A percentile compares a stretch with the other conserved stretches of the same genome.
Conservation (phyloP, 1,140 invertebrate species). For the Philaenus spumarius region DNA sequence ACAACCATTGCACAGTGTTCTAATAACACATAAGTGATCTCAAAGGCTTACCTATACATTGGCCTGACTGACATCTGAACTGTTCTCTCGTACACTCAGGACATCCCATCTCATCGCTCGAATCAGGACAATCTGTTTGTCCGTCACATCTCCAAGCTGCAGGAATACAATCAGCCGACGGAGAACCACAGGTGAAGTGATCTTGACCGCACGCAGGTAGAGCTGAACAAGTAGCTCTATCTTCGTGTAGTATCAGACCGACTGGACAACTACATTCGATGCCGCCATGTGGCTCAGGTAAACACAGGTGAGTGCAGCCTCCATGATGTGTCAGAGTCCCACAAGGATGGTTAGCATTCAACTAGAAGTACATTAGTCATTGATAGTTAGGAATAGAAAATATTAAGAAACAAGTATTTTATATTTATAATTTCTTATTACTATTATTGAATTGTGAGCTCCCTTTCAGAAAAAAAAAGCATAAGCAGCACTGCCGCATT, state of each 20-base stretch:
- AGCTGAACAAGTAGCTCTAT: constrained; percentile 58
- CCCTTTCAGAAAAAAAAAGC: no score
- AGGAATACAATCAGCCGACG: constrained; percentile 68
- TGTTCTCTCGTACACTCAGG: constrained; percentile 53
- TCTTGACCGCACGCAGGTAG: constrained; percentile 66
- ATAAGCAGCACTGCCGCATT: no score
- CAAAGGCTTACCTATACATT: constrained; percentile 60
- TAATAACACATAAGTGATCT: background rate
- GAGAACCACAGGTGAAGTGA: constrained; percentile 65
- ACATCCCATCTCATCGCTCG: constrained; percentile 72
- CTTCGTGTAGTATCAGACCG: constrained; percentile 60
- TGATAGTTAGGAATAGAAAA: no score
- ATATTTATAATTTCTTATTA: no score
- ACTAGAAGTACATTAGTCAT: no score
- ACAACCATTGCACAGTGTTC: background rate
- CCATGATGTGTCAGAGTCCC: constrained; percentile 38
- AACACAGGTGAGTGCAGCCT: constrained; percentile 65
- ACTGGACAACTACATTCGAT: constrained; percentile 68
- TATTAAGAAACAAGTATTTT: no score
- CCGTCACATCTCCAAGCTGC: constrained; percentile 77
- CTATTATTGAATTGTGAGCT: no score
- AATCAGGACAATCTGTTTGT: constrained; percentile 74
- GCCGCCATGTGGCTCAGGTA: constrained; percentile 33
- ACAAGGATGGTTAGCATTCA: constrained; percentile 38
- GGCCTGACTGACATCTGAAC: constrained; percentile 57